These are phyloP conservation scores for Catharus minimus DNA, from an alignment of 2,113 vertebrate genomes.

Conservation along the genomic window DNA sequence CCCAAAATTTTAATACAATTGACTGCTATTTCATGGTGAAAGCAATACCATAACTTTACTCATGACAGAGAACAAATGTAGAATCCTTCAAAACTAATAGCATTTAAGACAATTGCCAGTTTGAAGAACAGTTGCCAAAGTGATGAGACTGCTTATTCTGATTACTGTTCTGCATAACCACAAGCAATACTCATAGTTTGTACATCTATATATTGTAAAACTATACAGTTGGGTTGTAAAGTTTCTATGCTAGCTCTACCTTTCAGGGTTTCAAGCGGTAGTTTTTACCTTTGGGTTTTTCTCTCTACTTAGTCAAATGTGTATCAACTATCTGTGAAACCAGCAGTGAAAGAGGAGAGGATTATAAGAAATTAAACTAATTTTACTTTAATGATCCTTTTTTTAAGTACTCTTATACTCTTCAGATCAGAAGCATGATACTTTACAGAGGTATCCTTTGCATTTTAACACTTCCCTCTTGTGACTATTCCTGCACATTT, in stretches of 20 bases:
- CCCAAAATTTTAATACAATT: neutral
- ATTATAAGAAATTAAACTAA: neutral
- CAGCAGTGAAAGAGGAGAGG: neutral
- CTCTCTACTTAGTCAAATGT: neutral
- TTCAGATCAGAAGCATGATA: neutral
- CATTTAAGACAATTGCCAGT: neutral
- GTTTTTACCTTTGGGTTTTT: neutral
- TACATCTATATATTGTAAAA: neutral
- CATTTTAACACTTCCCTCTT: neutral
- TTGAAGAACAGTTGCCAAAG: neutral
- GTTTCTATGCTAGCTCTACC: neutral
- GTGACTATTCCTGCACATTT: neutral
- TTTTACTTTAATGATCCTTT: neutral
- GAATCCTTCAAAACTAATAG: neutral
- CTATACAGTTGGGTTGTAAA: neutral
- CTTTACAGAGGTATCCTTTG: neutral
- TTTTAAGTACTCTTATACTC: neutral
- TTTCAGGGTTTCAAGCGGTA: neutral
- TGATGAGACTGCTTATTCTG: neutral
- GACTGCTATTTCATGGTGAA: neutral
- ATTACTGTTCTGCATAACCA: neutral
- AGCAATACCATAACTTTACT: neutral
- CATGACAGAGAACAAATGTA: neutral
- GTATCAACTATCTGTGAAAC: neutral
- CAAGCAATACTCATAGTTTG: neutral